phyloP scores from a whole-genome alignment of 2,113 vertebrate species.

The Spilogale gracilis region DNA sequence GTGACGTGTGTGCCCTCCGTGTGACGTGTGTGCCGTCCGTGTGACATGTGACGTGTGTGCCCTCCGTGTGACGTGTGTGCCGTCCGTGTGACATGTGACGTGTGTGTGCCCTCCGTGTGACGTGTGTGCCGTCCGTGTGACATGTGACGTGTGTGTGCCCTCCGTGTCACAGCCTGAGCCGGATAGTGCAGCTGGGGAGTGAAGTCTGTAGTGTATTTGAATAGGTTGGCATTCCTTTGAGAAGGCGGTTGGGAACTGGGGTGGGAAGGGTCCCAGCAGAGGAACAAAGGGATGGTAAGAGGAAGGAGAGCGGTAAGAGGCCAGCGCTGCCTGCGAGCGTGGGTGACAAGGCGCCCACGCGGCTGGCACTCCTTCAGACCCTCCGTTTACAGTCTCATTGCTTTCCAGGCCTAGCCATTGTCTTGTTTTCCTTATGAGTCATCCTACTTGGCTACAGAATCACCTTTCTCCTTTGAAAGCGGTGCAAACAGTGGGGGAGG shows the following conservation, averaged over 20 bases:
- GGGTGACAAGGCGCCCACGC: background rate
- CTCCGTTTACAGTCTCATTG: accelerated
- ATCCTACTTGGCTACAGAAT: background rate
- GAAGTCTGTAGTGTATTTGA: background rate
- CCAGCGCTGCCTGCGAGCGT: accelerated
- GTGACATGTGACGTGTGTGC: no score
- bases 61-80: no score
- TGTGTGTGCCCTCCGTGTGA: no score
- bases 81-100: background rate
- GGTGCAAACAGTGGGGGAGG: background rate
- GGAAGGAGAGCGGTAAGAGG: background rate
- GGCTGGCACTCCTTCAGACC: background rate
- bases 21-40: no score
- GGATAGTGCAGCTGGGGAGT: background rate
- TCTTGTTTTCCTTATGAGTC: background rate
- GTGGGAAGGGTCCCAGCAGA: background rate
- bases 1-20: no score
- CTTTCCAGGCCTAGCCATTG: accelerated
- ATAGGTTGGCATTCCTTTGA: background rate
- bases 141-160: no score
- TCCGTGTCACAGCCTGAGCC: background rate
- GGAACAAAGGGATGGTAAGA: no score
- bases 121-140: no score
- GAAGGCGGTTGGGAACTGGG: background rate
- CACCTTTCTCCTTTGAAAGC: background rate